Base-by-base conservation (phyloP, 2,888 invertebrate species). In the Clusia tigrina region DNA sequence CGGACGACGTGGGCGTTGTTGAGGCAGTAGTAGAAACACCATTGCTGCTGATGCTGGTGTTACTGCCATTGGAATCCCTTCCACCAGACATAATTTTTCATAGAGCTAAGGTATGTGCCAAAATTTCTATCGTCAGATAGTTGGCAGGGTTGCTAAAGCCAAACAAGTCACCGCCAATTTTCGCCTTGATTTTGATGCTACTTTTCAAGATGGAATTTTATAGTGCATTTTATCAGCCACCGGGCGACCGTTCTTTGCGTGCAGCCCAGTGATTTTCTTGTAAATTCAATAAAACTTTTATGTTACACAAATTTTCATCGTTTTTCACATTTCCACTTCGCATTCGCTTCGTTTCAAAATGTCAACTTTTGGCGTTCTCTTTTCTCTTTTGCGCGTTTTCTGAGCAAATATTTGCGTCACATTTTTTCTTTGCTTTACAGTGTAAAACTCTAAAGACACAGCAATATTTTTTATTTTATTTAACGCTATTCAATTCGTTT, bases 1-100 rank as follows among this genome's bases (percentile, higher is more conserved):
- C 24, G 52, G 32, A 58, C 60, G 67, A 71, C 20, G 69, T 68
- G 64, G 67, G 71, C 65, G 69, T 72, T 38, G 69, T 72, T 56
- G 70, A 62, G 52, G 74, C 46, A 17, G 5, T 37, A 3, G 54
- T 54, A 1, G 38, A n/a, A 23, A 38, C 52, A n/a, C 72, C 67
- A 66, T 70, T 67, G 62, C 69, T 64, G 70, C 58, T 63, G 37
- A 69, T 64, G 67, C 69, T 67, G 61, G 68, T 64, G 70, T 71
- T 64, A 66, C 69, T 65, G 64, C 68, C 62, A 69, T 69, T 68
- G 66, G 68, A 66, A 65, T 73, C 74, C 71, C 81, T 79, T 63
- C 82, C 82, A 55, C 82, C 81, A 65, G 82, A 79, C 82, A 81
- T 81, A n/a, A n/a, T 9, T 42, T 15, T 42, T 42, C n/a, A 17